Base-by-base conservation (phyloP, 2,888 invertebrate genomes). In the Netelia fuscicornis region DNA sequence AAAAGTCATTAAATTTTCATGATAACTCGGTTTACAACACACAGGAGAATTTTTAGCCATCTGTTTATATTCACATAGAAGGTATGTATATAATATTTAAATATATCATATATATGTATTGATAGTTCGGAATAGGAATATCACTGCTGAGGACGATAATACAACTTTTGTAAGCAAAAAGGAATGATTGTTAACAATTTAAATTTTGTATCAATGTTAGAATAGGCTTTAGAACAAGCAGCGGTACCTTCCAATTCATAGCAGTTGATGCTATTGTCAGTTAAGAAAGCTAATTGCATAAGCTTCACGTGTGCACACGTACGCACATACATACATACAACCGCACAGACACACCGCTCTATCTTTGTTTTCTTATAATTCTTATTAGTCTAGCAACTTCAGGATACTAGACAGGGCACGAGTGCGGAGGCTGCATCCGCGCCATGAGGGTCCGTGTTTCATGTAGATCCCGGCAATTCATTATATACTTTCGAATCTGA, bases 181-280 rank as follows among this genome's bases (percentile, higher is more conserved):
- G 89, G 89, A 89, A 89, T 89, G 89, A 89, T 89, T 86, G 86
- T 89, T 89, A 89, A 83, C 87, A 87, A 86, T 83, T 78, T 82
- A 76, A 77, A 72, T 78, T 81, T 37, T 37, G 64, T 80, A 83
- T 60, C 70, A 11, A 78, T 87, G 88, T 80, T 83, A 89, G 86
- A 78, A 85, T 86, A 87, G 86, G 87, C 83, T 85, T 87, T 84
- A 25, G 78, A 86, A 85, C 86, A 78, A 83, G 82, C 67, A 76
- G 54, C 37, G 71, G 20, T 80, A 84, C 37, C 75, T 67, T 58
- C 71, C 84, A 86, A 79, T 64, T 56, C 30, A 75, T 79, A 79
- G 79, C 76, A 62, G 75, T 56, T 71, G 25, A 65, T 76, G 84
- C 81, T 78, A 72, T 78, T 72, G 84, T 81, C 80, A 65, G 87